Conservation (phyloP, 1,140 invertebrate species). For the Drosophila simulans region DNA sequence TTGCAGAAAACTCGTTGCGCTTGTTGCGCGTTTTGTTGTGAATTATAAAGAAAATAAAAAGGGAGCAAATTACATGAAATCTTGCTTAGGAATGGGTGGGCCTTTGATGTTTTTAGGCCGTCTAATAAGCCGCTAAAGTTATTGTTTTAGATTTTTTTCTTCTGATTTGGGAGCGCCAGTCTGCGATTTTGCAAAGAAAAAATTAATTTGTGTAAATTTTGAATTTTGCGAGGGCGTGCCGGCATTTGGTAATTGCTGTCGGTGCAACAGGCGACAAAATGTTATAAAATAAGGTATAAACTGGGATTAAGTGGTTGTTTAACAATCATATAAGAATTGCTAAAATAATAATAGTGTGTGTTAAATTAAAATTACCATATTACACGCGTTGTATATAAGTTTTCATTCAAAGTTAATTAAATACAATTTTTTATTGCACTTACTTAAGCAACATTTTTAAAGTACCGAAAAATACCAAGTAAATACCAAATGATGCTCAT, state of each 20-base stretch:
- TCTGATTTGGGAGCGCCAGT: conserved; percentile 13
- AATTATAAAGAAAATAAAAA: conserved; percentile 48
- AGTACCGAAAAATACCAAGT: conserved; percentile 1
- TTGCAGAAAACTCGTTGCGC: conserved; percentile 70
- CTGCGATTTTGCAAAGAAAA: conserved; percentile 12
- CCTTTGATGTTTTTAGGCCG: conserved; percentile 61
- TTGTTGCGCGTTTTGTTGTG: conserved; percentile 70
- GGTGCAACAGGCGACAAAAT: conserved; percentile 40
- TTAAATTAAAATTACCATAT: too few relatives aligned
- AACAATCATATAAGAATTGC: background rate
- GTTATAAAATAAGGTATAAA: background rate
- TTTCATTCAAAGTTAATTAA: too few relatives aligned
- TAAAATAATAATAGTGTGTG: background rate
- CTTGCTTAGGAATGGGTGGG: conserved; percentile 23
- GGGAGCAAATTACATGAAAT: conserved; percentile 26
- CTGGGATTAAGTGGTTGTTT: background rate
- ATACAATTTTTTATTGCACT: too few relatives aligned
- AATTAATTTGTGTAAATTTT: conserved; percentile 33
- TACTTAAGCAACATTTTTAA: background rate
- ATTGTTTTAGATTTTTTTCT: conserved; percentile 26
- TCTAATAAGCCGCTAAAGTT: conserved; percentile 46
- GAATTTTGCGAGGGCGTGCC: conserved; percentile 19
- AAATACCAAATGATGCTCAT: conserved; percentile 42
- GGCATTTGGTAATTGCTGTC: conserved; percentile 32
- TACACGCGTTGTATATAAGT: too few relatives aligned